These are phyloP conservation scores for Gymnoscopelus microlampas DNA, from an alignment of 2,797 vertebrate species.

Conservation along the genomic window DNA sequence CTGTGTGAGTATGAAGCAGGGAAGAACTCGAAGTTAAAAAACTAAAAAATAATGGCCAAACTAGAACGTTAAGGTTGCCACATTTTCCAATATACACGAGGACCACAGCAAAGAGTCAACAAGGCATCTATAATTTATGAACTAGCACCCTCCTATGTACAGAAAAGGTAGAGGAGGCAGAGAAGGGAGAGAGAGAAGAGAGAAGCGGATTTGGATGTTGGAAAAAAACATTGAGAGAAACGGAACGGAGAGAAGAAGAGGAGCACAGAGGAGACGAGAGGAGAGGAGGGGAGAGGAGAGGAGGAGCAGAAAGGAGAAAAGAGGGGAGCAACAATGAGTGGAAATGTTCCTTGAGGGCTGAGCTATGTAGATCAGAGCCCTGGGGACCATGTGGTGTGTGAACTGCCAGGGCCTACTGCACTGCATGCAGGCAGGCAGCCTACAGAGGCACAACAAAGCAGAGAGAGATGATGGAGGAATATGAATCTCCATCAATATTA, in stretches of 20 bases:
- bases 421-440: slow-evolving; percentile 17
- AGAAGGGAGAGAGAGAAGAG: background rate
- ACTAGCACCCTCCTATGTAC: slow-evolving; percentile 70
- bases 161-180: slow-evolving; percentile 38
- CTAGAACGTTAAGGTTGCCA: slow-evolving; percentile 6
- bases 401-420: slow-evolving; percentile 23
- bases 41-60: slow-evolving; percentile 22
- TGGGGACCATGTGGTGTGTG: slow-evolving; percentile 47
- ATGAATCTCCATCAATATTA: too few species aligned
- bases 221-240: background rate
- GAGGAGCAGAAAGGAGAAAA: slow-evolving; percentile 5
- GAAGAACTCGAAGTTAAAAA: too few species aligned
- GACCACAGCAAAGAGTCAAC: slow-evolving; percentile 53
- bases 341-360: slow-evolving; percentile 57
- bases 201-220: background rate
- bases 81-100: slow-evolving; percentile 40
- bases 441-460: slow-evolving; percentile 9
- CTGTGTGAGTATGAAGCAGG: too few species aligned
- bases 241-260: background rate
- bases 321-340: slow-evolving; percentile 30
- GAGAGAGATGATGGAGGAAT: background rate
- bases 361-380: slow-evolving; percentile 65
- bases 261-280: background rate
- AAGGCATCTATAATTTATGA: slow-evolving; percentile 72
- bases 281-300: background rate